phyloP scores from a whole-genome alignment of 1,140 invertebrate species.

The Marisa cornuarietis region DNA sequence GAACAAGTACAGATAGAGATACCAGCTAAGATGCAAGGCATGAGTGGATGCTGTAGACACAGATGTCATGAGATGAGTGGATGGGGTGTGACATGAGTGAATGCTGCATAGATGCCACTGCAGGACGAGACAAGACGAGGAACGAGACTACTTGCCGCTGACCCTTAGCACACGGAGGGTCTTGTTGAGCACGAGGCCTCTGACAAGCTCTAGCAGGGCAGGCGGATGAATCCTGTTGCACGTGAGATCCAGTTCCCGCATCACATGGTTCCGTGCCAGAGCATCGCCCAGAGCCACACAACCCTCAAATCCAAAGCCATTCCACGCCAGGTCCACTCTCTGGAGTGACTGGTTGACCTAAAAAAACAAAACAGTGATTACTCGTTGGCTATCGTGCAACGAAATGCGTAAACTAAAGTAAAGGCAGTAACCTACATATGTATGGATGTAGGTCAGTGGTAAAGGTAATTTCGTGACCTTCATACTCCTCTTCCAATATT shows the following conservation, averaged over 20 bases:
- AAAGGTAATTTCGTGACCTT: no score
- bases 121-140: no score
- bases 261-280: slow-evolving; percentile 45
- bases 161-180: slow-evolving; percentile 46
- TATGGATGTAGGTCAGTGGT: no score
- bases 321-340: slow-evolving; percentile 54
- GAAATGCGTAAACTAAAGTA: no score
- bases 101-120: no score
- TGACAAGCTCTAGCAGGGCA: slow-evolving; percentile 51
- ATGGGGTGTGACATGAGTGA: no score
- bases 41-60: no score
- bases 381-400: not conserved
- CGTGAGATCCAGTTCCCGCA: slow-evolving; percentile 49
- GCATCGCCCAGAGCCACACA: slow-evolving; percentile 48
- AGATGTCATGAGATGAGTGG: no score
- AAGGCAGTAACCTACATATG: no score
- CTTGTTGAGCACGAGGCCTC: slow-evolving; percentile 53
- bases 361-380: slow-evolving; percentile 18
- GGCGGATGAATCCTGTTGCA: slow-evolving; percentile 57
- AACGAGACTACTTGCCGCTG: not conserved
- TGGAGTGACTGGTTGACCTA: slow-evolving; percentile 47
- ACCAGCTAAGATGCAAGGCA: no score
- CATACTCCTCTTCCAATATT: no score
- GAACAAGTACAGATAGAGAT: no score
- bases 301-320: slow-evolving; percentile 61